phyloP scores from a whole-genome alignment of 2,113 vertebrate genomes.

The Rhinoderma darwinii region DNA sequence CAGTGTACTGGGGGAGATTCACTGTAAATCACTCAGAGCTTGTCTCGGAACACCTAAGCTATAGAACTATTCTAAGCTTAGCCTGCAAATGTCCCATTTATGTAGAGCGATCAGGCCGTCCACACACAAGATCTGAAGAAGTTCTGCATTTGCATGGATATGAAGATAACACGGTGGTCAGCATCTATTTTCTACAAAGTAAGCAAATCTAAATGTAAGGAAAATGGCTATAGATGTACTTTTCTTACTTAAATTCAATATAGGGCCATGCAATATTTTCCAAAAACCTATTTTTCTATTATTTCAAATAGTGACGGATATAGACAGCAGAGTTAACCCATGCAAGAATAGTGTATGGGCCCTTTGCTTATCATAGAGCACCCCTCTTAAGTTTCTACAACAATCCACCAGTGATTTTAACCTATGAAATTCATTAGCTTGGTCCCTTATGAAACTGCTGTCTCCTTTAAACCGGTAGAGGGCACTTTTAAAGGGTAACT shows the following conservation, averaged over 20 bases:
- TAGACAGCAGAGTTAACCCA: too few relatives aligned
- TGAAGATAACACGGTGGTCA: background rate
- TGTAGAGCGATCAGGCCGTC: background rate
- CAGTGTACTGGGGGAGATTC: background rate
- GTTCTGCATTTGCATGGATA: constrained; percentile 1
- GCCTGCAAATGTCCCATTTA: constrained; percentile 16
- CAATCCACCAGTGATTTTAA: too few relatives aligned
- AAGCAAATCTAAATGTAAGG: background rate
- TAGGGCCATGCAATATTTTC: background rate
- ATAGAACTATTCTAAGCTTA: background rate
- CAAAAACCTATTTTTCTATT: background rate
- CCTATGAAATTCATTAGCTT: too few relatives aligned
- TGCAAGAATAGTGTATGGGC: too few relatives aligned
- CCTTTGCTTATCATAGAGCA: too few relatives aligned
- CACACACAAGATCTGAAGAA: background rate
- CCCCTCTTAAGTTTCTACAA: too few relatives aligned
- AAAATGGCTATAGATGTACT: background rate
- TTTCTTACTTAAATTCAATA: background rate
- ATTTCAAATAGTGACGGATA: too few relatives aligned
- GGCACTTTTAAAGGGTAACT: too few relatives aligned
- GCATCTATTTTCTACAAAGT: background rate
- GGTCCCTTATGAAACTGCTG: too few relatives aligned
- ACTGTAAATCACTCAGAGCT: background rate
- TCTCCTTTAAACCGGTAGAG: too few relatives aligned
- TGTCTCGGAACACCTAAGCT: constrained; percentile 13